Conservation (phyloP, 2,888 invertebrate genomes). For the Cephus pulcher region DNA sequence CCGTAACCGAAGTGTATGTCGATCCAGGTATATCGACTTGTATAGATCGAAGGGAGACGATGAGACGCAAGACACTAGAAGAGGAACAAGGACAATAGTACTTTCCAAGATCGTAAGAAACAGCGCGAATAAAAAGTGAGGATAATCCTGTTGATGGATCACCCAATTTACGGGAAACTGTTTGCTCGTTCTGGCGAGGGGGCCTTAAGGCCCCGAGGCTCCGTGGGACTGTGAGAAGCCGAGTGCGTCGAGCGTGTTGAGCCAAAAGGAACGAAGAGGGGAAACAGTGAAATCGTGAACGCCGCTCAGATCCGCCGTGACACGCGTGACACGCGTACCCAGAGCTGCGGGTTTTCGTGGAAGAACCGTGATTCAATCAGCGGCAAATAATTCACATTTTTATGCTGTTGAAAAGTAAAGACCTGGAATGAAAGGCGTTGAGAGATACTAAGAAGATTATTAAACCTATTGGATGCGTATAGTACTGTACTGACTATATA, state of each 20-base stretch:
- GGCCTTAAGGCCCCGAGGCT: slow-evolving; percentile 2
- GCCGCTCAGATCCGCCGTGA: not conserved
- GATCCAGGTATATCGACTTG: not conserved
- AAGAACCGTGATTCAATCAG: slow-evolving; percentile 20
- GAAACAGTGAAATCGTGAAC: not conserved
- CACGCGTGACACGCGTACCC: not conserved
- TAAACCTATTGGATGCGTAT: not conserved
- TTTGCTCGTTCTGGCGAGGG: not conserved
- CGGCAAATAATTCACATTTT: slow-evolving; percentile 22
- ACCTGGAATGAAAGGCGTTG: not conserved
- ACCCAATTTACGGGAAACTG: slow-evolving; percentile 20
- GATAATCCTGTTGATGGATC: slow-evolving; percentile 20
- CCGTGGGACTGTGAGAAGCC: not conserved
- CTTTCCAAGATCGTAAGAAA: not conserved
- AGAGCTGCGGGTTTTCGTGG: slow-evolving; percentile 8
- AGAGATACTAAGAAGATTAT: not conserved
- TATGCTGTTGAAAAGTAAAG: slow-evolving; percentile 12
- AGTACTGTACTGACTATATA: not conserved
- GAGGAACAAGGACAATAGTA: not conserved
- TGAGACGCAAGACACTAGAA: not conserved
- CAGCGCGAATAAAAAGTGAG: slow-evolving; percentile 6
- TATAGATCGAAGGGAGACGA: not conserved
- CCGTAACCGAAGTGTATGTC: not conserved
- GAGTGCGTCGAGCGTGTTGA: not conserved
- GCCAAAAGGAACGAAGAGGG: not conserved